phyloP scores from a whole-genome alignment of 2,888 invertebrate species.

The Orthosia cruda region DNA sequence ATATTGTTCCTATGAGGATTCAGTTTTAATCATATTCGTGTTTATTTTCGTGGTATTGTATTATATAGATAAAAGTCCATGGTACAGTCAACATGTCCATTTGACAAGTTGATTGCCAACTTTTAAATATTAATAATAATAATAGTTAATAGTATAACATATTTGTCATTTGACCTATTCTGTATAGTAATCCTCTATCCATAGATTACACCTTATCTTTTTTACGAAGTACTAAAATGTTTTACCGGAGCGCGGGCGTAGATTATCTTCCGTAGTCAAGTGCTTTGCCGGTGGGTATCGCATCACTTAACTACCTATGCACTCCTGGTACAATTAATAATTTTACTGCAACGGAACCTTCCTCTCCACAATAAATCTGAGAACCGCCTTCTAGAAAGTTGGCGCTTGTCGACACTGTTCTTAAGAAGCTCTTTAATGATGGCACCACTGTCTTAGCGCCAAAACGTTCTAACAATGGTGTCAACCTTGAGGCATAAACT shows the following conservation, averaged over 20 bases:
- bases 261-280: conserved; percentile 45
- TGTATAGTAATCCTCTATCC: conserved; percentile 7
- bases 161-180: not conserved
- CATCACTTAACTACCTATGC: conserved; percentile 58
- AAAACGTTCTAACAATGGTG: conserved; percentile 66
- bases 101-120: too few relatives aligned
- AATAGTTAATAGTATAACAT: too few relatives aligned
- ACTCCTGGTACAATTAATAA: conserved; percentile 60
- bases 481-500: conserved; percentile 69
- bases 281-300: conserved; percentile 57
- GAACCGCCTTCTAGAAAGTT: conserved; percentile 24
- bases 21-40: conserved; percentile 4
- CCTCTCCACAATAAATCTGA: conserved; percentile 25
- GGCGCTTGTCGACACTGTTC: conserved; percentile 50
- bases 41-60: not conserved
- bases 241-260: conserved; percentile 31
- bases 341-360: conserved; percentile 38
- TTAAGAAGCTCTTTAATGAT: conserved; percentile 65
- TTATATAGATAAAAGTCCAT: too few relatives aligned
- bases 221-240: conserved; percentile 53
- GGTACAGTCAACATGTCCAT: too few relatives aligned
- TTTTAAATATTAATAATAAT: too few relatives aligned
- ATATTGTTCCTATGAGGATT: conserved; percentile 14
- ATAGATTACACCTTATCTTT: conserved; percentile 24
- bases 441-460: conserved; percentile 57